Conservation (phyloP, 2,888 invertebrate species). For the Pseudococcus jackbeardsleyi region DNA sequence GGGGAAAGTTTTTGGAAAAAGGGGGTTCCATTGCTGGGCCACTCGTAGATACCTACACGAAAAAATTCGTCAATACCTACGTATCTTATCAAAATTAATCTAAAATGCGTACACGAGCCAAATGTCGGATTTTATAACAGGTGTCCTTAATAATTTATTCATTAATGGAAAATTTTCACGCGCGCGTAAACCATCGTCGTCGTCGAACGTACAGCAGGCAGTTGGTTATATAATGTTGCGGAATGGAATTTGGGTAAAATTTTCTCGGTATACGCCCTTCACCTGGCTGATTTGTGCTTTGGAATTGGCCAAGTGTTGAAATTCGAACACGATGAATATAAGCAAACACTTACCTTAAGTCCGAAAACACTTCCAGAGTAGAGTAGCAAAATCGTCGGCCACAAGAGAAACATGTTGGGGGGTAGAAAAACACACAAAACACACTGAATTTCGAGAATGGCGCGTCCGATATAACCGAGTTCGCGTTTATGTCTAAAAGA, state of each 20-base stretch:
- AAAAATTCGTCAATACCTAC: background rate
- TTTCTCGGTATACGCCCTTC: constrained; percentile 45
- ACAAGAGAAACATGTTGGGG: constrained; percentile 62
- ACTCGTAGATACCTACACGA: background rate
- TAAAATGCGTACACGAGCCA: background rate
- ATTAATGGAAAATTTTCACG: constrained; percentile 38
- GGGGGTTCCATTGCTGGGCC: too few relatives aligned
- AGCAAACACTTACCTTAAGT: constrained; percentile 41
- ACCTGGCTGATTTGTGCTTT: background rate
- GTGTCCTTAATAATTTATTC: constrained; percentile 53
- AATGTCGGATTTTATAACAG: constrained; percentile 42
- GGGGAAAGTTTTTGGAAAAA: background rate
- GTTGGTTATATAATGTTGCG: background rate
- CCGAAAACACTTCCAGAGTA: constrained; percentile 55
- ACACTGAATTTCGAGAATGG: constrained; percentile 46
- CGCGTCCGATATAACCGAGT: constrained; percentile 48
- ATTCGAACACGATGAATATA: background rate
- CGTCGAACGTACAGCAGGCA: background rate
- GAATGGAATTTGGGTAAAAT: constrained; percentile 23
- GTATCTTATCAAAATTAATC: background rate
- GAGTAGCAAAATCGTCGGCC: constrained; percentile 60
- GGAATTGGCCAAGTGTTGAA: background rate
- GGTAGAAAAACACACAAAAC: constrained; percentile 32
- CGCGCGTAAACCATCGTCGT: background rate
- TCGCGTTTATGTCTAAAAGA: constrained; percentile 58